Evolutionary conservation across 2,797 vertebrate genomes (phyloP).

Genomic region (Tokudaia muenninki): DNA sequence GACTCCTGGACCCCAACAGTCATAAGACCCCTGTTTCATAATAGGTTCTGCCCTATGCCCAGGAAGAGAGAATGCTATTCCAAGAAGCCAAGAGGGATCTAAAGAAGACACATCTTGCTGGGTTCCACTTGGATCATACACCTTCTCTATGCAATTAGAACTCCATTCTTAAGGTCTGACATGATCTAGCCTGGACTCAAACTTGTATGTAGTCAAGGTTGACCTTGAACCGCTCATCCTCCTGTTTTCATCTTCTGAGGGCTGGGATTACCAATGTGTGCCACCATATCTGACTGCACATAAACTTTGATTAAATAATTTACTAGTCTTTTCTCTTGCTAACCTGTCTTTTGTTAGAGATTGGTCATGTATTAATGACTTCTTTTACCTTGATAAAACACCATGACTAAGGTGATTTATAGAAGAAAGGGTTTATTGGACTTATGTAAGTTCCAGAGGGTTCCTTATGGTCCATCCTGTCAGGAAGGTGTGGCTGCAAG

Average conservation of each 20-base stretch:
- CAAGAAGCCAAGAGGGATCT: background rate
- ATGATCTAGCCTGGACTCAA: background rate
- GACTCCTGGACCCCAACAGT: too few relatives aligned
- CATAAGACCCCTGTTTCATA: background rate
- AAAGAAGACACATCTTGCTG: background rate
- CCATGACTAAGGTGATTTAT: background rate
- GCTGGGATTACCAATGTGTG: background rate
- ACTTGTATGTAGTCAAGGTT: background rate
- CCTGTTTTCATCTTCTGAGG: too few relatives aligned
- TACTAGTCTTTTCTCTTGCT: background rate
- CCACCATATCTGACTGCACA: background rate
- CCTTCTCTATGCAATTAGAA: background rate
- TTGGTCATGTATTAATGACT: background rate
- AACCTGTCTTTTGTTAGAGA: background rate
- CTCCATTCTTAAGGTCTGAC: background rate
- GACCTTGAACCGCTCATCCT: background rate
- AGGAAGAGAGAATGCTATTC: background rate
- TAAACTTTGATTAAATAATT: background rate
- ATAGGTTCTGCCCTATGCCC: background rate
- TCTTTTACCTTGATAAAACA: background rate
- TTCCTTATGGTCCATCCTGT: background rate
- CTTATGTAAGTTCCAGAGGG: background rate
- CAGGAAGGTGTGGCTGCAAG: background rate
- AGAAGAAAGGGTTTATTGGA: background rate
- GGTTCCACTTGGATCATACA: background rate